phyloP scores from a whole-genome alignment of 2,888 invertebrate genomes.

The Drosophila fulvimacula region DNA sequence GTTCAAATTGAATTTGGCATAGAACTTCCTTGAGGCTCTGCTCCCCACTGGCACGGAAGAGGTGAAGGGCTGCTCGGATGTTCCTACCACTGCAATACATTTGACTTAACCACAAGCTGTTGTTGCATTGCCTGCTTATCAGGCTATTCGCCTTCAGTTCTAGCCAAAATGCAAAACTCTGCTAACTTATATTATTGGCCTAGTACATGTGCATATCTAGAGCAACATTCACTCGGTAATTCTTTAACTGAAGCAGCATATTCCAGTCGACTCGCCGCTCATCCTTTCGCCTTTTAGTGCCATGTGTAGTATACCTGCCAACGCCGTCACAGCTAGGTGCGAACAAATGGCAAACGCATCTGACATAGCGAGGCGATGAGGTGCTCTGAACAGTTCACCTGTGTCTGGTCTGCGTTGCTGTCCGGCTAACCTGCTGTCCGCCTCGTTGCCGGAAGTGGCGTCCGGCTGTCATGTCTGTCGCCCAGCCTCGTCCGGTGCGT shows the following conservation, averaged over 20 bases:
- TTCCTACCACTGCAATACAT: conserved; percentile 63
- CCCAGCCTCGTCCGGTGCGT: conserved; percentile 61
- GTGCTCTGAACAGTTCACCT: conserved; percentile 11
- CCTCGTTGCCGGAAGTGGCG: conserved; percentile 61
- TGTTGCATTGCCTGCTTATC: conserved; percentile 58
- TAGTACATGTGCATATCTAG: conserved; percentile 16
- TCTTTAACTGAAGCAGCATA: not conserved
- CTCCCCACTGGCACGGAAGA: not conserved
- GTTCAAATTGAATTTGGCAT: conserved; percentile 75
- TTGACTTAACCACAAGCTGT: conserved; percentile 59
- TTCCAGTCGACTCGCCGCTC: not conserved
- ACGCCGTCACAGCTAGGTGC: conserved; percentile 53
- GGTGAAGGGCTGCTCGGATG: conserved; percentile 35
- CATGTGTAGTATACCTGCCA: conserved; percentile 37
- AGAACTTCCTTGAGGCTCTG: conserved; percentile 41
- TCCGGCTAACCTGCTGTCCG: conserved; percentile 15
- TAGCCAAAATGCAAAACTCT: conserved; percentile 44
- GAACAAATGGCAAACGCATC: conserved; percentile 47
- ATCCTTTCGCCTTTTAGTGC: conserved; percentile 14
- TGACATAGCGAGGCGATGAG: conserved; percentile 32
- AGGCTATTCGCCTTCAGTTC: conserved; percentile 19
- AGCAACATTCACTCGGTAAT: not conserved
- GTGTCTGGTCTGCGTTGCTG: conserved; percentile 10
- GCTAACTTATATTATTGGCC: conserved; percentile 29
- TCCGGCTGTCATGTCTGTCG: conserved; percentile 41